phyloP scores from a whole-genome alignment of 2,113 vertebrate species.

The Elaphurus davidianus region DNA sequence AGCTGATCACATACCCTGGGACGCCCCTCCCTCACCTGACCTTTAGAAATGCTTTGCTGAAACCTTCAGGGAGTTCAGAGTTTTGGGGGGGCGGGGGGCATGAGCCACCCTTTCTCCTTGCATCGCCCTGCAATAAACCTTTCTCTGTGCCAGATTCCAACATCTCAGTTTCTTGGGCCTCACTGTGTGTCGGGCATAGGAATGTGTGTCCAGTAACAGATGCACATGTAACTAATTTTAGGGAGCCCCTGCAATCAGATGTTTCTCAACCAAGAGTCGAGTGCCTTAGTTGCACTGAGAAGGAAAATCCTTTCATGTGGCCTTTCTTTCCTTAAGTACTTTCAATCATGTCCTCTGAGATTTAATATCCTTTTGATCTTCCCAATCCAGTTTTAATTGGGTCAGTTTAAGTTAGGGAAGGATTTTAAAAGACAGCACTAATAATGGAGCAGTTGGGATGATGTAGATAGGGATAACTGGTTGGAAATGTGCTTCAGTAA shows the following conservation, averaged over 20 bases:
- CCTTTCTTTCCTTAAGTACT: not conserved
- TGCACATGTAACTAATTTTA: constrained; percentile 25
- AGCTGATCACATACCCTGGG: not conserved
- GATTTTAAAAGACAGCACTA: not conserved
- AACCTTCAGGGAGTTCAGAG: not conserved
- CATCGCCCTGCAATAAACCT: not conserved
- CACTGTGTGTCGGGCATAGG: not conserved
- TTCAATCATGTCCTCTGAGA: constrained; percentile 5
- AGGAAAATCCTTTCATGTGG: constrained; percentile 37
- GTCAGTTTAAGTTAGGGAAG: constrained; percentile 37
- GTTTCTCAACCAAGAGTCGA: not conserved
- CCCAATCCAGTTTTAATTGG: constrained; percentile 26
- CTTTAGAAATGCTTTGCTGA: not conserved
- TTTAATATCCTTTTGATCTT: constrained; percentile 44
- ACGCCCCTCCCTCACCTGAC: not conserved
- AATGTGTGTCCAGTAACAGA: not conserved
- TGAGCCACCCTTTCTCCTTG: not conserved
- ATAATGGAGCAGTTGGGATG: not conserved
- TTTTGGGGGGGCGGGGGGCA: not conserved
- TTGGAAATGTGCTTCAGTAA: not conserved
- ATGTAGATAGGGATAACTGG: not conserved
- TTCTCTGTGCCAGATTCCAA: not conserved
- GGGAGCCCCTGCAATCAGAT: not conserved
- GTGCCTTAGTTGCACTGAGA: not conserved
- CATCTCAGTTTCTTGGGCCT: not conserved